Base-by-base conservation (phyloP, 1,140 invertebrate genomes). In the Zaprionus vittiger region DNA sequence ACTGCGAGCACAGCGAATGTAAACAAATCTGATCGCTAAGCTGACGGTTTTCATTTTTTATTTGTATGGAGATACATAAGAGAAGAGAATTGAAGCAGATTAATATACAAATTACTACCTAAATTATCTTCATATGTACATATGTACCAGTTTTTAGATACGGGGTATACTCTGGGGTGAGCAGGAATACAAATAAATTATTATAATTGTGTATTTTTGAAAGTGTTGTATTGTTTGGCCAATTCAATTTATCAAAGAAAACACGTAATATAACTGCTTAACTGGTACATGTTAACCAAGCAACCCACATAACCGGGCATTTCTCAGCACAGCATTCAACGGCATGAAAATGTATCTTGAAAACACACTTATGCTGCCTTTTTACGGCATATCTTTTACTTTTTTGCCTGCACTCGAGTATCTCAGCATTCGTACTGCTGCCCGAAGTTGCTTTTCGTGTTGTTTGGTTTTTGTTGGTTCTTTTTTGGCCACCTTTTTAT, bases 311-410 rank as follows among this genome's bases (percentile, higher is more conserved):
- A 52, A 20, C 47, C 47, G 47, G 47, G 47, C 47, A 20, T 52
- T 20, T 52, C 47, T 20, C 47, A 14, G 47, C 47, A 52, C 47
- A 65, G 62, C 31, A 70, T 44, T 55, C 59, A 56, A 44, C 69
- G 55, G 64, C 64, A 55, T 56, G 70, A 87, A 81, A 83, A 89
- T 79, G 81, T 66, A 66, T 63, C 67, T 69, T 63, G 80, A 89
- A 89, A 83, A 89, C 81, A 89, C 84, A 87, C 81, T 83, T 83
- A 83, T 87, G 81, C 84, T 89, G 84, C 77, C 77, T 87, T 87
- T 82, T 89, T 89, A 81, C 74, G 81, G 83, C 83, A 83, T 89
- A 83, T 89, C 81, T 89, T 89, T 83, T 77, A 89, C 84, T 89
- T 89, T 78, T 89, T 87, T 79, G 81, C 72, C 74, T 79, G 84